Evolutionary conservation across 2,113 vertebrate genomes (phyloP).

Genomic region (Thamnophis sirtalis): DNA sequence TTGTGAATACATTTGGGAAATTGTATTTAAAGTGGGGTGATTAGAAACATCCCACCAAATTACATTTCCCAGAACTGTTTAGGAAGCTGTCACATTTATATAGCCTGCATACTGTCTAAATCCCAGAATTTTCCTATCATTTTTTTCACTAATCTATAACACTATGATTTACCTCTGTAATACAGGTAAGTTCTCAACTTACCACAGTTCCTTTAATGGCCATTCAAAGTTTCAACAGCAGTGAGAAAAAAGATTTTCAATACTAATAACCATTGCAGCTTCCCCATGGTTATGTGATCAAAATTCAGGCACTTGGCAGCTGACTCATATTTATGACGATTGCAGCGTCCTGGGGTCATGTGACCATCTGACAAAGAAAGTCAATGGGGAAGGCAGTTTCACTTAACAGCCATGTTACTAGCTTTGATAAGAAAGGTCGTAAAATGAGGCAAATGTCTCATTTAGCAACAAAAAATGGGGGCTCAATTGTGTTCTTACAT

Average conservation of each 20-base stretch:
- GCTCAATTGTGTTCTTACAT: neutral
- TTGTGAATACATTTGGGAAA: neutral
- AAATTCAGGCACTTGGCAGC: neutral
- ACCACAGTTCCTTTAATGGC: neutral
- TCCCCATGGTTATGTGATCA: neutral
- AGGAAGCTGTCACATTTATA: neutral
- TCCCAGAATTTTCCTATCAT: neutral
- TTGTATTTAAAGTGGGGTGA: neutral
- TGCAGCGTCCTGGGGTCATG: neutral
- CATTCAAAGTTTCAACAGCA: neutral
- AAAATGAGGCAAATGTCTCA: neutral
- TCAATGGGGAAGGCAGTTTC: neutral
- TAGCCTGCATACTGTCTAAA: neutral
- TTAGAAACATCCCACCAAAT: neutral
- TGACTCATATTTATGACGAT: neutral
- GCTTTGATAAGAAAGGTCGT: neutral
- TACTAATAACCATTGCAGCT: neutral
- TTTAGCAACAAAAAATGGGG: neutral
- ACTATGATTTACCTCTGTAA: neutral
- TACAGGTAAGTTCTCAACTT: neutral
- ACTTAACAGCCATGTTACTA: neutral
- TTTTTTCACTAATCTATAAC: neutral
- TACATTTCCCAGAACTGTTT: neutral
- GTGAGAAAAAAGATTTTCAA: neutral
- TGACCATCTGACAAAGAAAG: neutral